phyloP scores from a whole-genome alignment of 2,797 vertebrate genomes.

The Pygocentrus nattereri region DNA sequence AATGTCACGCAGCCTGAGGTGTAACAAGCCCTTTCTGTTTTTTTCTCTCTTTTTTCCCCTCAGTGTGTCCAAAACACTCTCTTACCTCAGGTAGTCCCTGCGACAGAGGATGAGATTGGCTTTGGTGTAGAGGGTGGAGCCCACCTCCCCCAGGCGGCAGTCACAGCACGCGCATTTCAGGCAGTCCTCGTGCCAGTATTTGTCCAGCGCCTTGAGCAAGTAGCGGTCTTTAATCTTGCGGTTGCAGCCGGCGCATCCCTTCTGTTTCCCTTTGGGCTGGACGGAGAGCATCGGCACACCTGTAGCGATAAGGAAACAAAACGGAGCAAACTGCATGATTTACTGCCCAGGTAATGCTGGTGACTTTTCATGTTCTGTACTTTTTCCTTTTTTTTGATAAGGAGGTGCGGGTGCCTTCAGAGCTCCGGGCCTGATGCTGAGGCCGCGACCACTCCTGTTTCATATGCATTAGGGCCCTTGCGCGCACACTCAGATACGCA shows the following conservation, averaged over 20 bases:
- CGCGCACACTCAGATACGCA: conserved; percentile 75
- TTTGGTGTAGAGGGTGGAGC: conserved; percentile 97
- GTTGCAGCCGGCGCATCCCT: conserved; percentile 96
- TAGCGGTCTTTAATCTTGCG: conserved; percentile 97
- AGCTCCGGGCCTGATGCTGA: conserved; percentile 61
- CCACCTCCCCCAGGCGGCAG: conserved; percentile 95
- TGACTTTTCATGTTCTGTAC: conserved; percentile 77
- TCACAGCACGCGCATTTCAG: conserved; percentile 98
- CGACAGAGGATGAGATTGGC: conserved; percentile 98
- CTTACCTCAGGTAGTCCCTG: conserved; percentile 96
- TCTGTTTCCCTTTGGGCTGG: conserved; percentile 94
- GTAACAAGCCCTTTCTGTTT: conserved; percentile 62
- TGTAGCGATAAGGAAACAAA: conserved; percentile 69
- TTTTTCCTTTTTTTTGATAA: conserved; percentile 73
- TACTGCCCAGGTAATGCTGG: conserved; percentile 76
- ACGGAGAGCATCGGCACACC: conserved; percentile 95
- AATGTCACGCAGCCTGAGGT: conserved; percentile 55
- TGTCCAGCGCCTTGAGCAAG: conserved; percentile 96
- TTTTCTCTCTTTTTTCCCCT: neutral
- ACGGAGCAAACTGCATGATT: conserved; percentile 60
- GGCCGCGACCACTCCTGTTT: conserved; percentile 68
- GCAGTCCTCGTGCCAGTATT: conserved; percentile 98
- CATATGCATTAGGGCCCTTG: conserved; percentile 81
- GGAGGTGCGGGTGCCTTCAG: conserved; percentile 62
- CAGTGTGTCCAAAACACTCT: conserved; percentile 1